A percentile compares a stretch with the other conserved stretches of the same genome.
Evolutionary conservation across 2,113 vertebrate species (phyloP).

Genomic region (Miniopterus natalensis): DNA sequence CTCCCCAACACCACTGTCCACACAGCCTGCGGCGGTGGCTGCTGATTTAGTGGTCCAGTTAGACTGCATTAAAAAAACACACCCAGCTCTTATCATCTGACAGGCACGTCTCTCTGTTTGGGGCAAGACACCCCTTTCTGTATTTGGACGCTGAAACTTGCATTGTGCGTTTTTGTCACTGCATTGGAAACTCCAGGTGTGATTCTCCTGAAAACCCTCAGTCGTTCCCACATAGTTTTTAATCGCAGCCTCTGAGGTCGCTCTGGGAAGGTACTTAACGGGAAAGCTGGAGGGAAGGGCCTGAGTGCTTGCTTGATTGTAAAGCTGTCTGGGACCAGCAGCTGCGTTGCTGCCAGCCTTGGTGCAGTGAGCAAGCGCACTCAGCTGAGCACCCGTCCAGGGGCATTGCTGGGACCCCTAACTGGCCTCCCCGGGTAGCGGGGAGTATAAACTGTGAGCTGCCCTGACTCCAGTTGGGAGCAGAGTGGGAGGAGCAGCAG

Average conservation of each 20-base stretch:
- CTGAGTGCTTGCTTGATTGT: not conserved
- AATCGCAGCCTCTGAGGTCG: not conserved
- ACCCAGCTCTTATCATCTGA: accelerated
- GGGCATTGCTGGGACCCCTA: no score
- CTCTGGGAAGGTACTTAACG: accelerated
- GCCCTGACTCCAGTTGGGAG: no score
- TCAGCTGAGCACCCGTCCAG: no score
- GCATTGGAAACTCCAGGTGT: not conserved
- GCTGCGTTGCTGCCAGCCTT: accelerated
- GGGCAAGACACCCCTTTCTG: no score
- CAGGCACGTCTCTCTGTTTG: accelerated
- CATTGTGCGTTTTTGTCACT: not conserved
- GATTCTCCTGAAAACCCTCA: not conserved
- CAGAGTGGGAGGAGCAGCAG: no score
- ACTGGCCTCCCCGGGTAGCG: no score
- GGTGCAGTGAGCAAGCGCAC: no score
- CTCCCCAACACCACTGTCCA: accelerated
- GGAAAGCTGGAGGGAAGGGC: not conserved
- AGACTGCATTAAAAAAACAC: not conserved
- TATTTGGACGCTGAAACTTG: not conserved
- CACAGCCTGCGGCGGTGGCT: accelerated
- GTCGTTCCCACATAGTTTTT: not conserved
- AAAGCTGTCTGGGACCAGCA: not conserved
- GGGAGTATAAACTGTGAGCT: no score
- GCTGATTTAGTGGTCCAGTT: accelerated